Evolutionary conservation across 2,113 vertebrate species (phyloP), one percentile per base, ranked within the genome.

Genomic region (Gambusia holbrooki): DNA sequence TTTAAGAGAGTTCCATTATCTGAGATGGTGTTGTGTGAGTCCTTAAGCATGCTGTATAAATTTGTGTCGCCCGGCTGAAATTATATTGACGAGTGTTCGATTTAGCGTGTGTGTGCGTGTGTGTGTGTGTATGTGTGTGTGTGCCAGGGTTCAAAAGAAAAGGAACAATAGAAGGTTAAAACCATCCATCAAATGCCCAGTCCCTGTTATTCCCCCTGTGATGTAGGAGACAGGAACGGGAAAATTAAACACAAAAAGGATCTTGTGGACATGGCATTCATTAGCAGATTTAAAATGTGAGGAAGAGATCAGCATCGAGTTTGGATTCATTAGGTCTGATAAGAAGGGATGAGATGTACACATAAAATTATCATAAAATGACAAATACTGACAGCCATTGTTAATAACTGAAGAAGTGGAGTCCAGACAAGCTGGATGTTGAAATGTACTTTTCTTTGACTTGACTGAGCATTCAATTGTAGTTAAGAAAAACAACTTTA

Each of bases 151-250:
- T 77, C 15, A 80, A 27, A 27, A 64, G 10, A 48, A 65, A 17
- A 64, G 63, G 32, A 73, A 40, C 40, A 69, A 69, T 12, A 33
- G 29, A 74, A 74, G 70, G 45, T 10, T 30, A 17, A 25, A 76
- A 58, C 27, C 80, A 86, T 90, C 84, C 72, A 88, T 84, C 86
- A 79, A 33, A 62, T 48, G 30, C 30, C 54, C 30, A 27, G 66
- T 17, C 25, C 51, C 29, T 62, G 30, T 5, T 79, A 40, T 80
- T 73, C 62, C 66, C 25, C 32, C 27, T 19, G 30, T 83, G 83
- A 88, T 84, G 68, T 80, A 81, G 78, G 79, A 81, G 60, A 74
- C 33, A 51, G 61, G 64, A 73, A 69, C 76, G 73, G 62, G 74
- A 66, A 35, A 62, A 27, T 64, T 29, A 69, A 67, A 73, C n/a